phyloP scores from a whole-genome alignment of 2,113 vertebrate species.

The Opisthocomus hoazin region DNA sequence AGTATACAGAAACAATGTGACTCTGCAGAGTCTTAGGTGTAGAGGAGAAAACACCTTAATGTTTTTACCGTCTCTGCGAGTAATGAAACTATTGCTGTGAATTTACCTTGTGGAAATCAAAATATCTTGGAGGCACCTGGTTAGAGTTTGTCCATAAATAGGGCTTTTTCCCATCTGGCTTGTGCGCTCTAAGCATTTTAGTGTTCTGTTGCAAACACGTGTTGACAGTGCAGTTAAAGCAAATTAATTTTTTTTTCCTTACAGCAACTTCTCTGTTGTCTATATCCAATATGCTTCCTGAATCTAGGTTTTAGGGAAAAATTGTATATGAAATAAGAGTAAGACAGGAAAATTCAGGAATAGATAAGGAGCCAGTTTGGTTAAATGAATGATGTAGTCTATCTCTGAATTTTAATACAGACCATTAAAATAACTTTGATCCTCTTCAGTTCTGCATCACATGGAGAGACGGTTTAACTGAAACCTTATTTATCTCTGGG shows the following conservation, averaged over 20 bases:
- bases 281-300: background rate
- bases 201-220: background rate
- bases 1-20: background rate
- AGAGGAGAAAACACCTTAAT: background rate
- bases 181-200: background rate
- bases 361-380: background rate
- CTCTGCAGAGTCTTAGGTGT: background rate
- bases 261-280: background rate
- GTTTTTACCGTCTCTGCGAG: background rate
- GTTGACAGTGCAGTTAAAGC: background rate
- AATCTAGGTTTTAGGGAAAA: background rate
- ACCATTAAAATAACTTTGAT: background rate
- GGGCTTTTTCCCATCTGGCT: background rate
- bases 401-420: background rate
- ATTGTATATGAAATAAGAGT: background rate
- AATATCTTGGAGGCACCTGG: background rate
- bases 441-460: background rate
- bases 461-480: background rate
- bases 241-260: background rate
- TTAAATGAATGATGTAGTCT: background rate
- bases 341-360: background rate
- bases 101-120: background rate
- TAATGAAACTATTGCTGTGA: background rate
- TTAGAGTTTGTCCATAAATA: background rate
- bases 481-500: background rate